phyloP scores from a whole-genome alignment of 2,113 vertebrate genomes.

The Plectropomus leopardus region DNA sequence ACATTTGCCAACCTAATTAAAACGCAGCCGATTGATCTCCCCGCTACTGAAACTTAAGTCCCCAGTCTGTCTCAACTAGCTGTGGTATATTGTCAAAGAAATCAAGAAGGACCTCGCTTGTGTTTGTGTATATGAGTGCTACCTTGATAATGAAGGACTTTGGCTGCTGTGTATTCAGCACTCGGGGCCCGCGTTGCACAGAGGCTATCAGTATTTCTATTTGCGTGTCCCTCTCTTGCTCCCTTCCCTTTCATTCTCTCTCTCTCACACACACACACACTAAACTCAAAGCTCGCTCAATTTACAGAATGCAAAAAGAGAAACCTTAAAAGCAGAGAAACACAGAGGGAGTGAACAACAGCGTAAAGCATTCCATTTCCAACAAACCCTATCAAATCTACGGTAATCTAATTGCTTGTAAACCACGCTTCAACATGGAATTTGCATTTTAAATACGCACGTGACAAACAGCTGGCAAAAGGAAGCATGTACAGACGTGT shows the following conservation, averaged over 20 bases:
- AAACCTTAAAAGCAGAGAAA: slow-evolving; percentile 19
- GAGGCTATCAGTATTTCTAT: slow-evolving; percentile 48
- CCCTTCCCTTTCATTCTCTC: slow-evolving; percentile 36
- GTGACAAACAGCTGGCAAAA: slow-evolving; percentile 44
- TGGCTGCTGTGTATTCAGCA: slow-evolving; percentile 42
- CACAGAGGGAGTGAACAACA: not conserved
- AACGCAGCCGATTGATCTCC: slow-evolving; percentile 56
- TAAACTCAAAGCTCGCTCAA: slow-evolving; percentile 48
- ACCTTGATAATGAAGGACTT: slow-evolving; percentile 63
- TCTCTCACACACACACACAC: slow-evolving; percentile 7
- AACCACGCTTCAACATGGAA: slow-evolving; percentile 22
- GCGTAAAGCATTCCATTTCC: slow-evolving; percentile 33
- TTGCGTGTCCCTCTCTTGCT: slow-evolving; percentile 25
- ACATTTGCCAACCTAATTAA: slow-evolving; percentile 69
- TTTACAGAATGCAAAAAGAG: slow-evolving; percentile 33
- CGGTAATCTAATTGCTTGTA: slow-evolving; percentile 43
- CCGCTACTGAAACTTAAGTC: slow-evolving; percentile 33
- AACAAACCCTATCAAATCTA: slow-evolving; percentile 45
- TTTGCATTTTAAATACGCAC: slow-evolving; percentile 53
- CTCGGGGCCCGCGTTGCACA: slow-evolving; percentile 35
- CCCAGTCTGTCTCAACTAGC: slow-evolving; percentile 61
- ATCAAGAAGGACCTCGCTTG: slow-evolving; percentile 30
- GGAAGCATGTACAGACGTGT: slow-evolving; percentile 18
- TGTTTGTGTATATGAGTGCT: slow-evolving; percentile 17
- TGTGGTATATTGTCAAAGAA: slow-evolving; percentile 43